A percentile compares a stretch with the other conserved stretches of the same genome.
Evolutionary conservation across 2,797 vertebrate species (phyloP).

Genomic region (Sciaenops ocellatus): DNA sequence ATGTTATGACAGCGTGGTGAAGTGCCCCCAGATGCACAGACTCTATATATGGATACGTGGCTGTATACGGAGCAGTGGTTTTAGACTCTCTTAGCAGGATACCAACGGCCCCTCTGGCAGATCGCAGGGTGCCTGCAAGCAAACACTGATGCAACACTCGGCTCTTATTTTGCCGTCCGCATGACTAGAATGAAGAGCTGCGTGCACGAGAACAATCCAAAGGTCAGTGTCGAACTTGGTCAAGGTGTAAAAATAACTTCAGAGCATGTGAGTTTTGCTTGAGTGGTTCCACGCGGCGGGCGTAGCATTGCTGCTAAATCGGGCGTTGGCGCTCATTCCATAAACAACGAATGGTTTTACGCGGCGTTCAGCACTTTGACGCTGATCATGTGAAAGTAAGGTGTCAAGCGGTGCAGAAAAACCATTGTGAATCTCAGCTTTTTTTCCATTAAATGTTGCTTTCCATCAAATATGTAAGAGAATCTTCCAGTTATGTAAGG

Average conservation of each 20-base stretch:
- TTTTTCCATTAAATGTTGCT: background rate
- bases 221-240: background rate
- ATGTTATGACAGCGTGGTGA: constrained; percentile 10
- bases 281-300: background rate
- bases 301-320: background rate
- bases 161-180: constrained; percentile 8
- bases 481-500: background rate
- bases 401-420: constrained; percentile 34
- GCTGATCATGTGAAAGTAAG: constrained; percentile 43
- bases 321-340: background rate
- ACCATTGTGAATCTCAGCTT: constrained; percentile 5
- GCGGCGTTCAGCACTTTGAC: constrained; percentile 22
- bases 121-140: constrained; percentile 11
- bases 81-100: constrained; percentile 12
- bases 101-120: background rate
- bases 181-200: background rate
- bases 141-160: constrained; percentile 12
- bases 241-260: background rate
- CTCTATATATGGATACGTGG: background rate
- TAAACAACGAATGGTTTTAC: constrained; percentile 27
- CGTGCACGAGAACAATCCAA: background rate
- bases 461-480: constrained; percentile 18
- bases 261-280: background rate
- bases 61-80: background rate
- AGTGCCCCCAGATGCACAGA: background rate